phyloP scores from a whole-genome alignment of 2,797 vertebrate species.

The Chanos chanos region DNA sequence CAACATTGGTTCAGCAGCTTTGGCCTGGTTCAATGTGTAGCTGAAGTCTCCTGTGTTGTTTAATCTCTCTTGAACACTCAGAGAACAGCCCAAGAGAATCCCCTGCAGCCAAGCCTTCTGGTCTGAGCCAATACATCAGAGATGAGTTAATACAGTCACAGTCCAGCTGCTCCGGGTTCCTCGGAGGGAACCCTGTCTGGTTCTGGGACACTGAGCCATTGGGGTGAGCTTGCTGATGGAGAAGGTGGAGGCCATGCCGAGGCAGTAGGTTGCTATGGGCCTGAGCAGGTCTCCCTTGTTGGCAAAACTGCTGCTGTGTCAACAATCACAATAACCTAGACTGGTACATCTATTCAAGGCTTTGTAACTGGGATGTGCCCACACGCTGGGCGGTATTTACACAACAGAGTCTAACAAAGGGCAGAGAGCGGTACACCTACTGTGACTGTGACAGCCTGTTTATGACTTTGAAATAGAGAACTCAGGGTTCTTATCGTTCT shows the following conservation, averaged over 20 bases:
- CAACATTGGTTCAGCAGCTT: constrained; percentile 42
- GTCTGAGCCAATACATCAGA: constrained; percentile 62
- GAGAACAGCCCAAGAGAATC: constrained; percentile 51
- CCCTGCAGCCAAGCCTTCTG: constrained; percentile 42
- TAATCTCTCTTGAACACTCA: constrained; percentile 51
- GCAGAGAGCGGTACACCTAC: not conserved
- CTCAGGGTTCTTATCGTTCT: no score
- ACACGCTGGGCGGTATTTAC: constrained; percentile 60
- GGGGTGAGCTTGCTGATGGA: constrained; percentile 61
- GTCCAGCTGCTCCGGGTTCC: constrained; percentile 48
- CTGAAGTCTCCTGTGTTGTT: constrained; percentile 61
- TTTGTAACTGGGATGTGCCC: constrained; percentile 55
- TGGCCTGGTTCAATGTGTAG: constrained; percentile 51
- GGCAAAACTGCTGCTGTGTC: constrained; percentile 56
- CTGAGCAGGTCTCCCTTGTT: constrained; percentile 52
- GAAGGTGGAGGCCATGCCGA: constrained; percentile 37
- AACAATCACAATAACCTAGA: constrained; percentile 55
- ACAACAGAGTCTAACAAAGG: constrained; percentile 38
- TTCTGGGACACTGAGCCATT: constrained; percentile 43
- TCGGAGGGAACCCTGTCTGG: constrained; percentile 45
- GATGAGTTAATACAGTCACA: constrained; percentile 59
- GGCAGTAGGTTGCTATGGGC: constrained; percentile 53
- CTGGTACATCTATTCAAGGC: constrained; percentile 29
- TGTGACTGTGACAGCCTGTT: no score
- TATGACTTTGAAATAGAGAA: no score